A percentile compares a stretch with the other conserved stretches of the same genome.
Conservation (phyloP, 2,888 invertebrate species). For the Strigamia crassipes region DNA sequence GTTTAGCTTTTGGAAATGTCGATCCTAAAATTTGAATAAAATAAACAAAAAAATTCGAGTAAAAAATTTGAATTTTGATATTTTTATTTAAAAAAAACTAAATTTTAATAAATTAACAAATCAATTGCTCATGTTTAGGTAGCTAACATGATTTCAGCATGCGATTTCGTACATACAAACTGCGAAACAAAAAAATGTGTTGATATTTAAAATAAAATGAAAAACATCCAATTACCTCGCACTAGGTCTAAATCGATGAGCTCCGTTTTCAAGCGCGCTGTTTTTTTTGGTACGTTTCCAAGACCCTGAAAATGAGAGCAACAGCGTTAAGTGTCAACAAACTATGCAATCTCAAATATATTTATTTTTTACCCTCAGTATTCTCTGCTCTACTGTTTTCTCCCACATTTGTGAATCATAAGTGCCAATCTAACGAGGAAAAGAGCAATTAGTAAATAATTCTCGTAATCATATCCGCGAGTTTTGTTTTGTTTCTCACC, state of each 20-base stretch:
- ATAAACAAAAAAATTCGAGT: neutral
- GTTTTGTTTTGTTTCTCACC: conserved; percentile 48
- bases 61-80: neutral
- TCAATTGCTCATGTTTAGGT: neutral
- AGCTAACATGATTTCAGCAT: conserved; percentile 6
- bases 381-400: conserved; percentile 88
- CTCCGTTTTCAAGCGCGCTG: conserved; percentile 82
- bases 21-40: conserved; percentile 70
- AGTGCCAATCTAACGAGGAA: conserved; percentile 75
- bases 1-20: conserved; percentile 93
- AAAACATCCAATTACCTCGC: conserved; percentile 68
- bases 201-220: neutral
- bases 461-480: neutral
- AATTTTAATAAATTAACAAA: neutral
- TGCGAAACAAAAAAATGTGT: conserved; percentile 18
- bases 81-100: neutral
- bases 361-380: conserved; percentile 64
- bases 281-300: conserved; percentile 77
- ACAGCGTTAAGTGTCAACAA: neutral
- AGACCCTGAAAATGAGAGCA: conserved; percentile 68
- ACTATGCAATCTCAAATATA: neutral
- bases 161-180: neutral
- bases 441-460: neutral
- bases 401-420: conserved; percentile 99
- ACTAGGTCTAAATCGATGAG: conserved; percentile 95